A percentile compares a stretch with the other conserved stretches of the same genome.
phyloP scores from a whole-genome alignment of 2,888 invertebrate genomes.

The Meteorus cinctellus region DNA sequence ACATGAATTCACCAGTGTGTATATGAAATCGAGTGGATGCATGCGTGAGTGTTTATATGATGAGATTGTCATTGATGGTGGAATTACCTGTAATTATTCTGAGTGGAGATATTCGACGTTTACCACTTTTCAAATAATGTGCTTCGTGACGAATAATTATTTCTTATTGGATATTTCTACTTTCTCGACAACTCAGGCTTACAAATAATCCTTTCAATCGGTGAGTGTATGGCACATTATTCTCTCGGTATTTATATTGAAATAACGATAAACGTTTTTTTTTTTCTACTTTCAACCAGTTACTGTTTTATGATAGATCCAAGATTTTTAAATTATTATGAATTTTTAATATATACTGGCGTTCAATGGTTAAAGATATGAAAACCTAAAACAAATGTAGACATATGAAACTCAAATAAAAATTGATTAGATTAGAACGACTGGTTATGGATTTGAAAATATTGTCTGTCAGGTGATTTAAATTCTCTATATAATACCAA shows the following conservation, averaged over 20 bases:
- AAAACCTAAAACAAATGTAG: too few species aligned
- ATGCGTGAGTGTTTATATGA: background rate
- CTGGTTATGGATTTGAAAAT: too few species aligned
- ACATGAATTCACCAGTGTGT: background rate
- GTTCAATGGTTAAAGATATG: too few species aligned
- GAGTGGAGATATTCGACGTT: background rate
- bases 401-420: too few species aligned
- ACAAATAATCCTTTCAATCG: conserved; percentile 8
- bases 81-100: background rate
- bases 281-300: background rate
- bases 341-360: too few species aligned
- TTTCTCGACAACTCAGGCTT: conserved; percentile 1
- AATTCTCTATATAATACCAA: too few species aligned
- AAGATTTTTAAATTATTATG: too few species aligned
- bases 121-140: background rate
- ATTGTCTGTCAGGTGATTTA: too few species aligned
- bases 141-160: background rate
- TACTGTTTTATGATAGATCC: background rate
- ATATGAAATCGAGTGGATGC: background rate
- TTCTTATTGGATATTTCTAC: conserved; percentile 14
- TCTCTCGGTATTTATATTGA: background rate
- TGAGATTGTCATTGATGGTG: background rate
- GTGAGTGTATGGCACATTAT: background rate
- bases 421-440: too few species aligned
- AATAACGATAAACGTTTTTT: background rate